Evolutionary conservation across 2,888 invertebrate genomes (phyloP), one percentile per base, ranked within the genome.

Genomic region (Microchrysa polita): DNA sequence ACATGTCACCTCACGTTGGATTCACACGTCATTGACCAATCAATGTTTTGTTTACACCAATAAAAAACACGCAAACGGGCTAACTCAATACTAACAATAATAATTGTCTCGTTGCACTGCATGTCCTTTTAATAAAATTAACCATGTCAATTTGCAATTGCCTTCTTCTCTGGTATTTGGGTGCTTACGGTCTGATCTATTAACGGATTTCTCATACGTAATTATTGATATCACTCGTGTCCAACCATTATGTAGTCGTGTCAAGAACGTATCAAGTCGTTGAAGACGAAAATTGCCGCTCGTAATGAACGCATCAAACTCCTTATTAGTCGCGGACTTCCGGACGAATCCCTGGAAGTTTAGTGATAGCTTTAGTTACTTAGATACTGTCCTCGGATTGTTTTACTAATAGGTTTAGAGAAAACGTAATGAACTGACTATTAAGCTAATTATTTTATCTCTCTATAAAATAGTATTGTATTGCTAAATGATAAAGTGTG

Each of bases 281-380:
- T 96, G 83, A 94, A 95, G 86, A 92, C 91, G 87, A 94, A 94
- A 89, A 93, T 96, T 82, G 90, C 91, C 82, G 92, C 93, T 86
- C 92, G 93, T 79, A 91, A 91, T 85, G 95, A 96, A 87, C 92
- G 95, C 83, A 92, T 95, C 83, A 95, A 95, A 86, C 88, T 94
- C 80, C 88, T 96, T 82, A 89, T 93, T 84, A 93, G 94, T 88
- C 92, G 94, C 83, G 95, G 94, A 86, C 91, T 90, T 81, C 95
- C 95, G 80, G 93, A 93, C 86, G 88, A 90, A 92, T 81, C 89
- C 90, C 16, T 48, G 48, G 48, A 48, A 48, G 16, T 48, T 48
- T 48, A 48, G 48, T 48, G 48, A 48, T 48, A 48, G 83, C 88
- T 74, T 80, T 91, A 83, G 92, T 92, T 85, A 89, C 90, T 82